These are phyloP conservation scores for Ardeotis arabs DNA, from an alignment of 2,113 vertebrate species.

Conservation along the genomic window DNA sequence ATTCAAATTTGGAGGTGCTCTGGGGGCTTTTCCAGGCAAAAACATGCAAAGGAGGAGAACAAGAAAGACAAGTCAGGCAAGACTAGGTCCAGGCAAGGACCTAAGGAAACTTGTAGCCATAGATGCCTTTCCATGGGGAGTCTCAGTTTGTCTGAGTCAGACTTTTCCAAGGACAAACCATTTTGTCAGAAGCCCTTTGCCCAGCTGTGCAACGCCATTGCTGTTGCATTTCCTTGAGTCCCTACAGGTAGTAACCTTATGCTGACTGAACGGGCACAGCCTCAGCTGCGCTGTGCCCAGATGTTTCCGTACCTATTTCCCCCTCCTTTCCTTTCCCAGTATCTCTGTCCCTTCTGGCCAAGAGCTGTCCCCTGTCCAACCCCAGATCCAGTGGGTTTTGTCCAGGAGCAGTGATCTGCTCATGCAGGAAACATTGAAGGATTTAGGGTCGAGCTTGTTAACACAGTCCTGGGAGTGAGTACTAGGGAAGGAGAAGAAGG, in stretches of 20 bases:
- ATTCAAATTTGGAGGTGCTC: background rate
- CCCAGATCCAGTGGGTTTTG: background rate
- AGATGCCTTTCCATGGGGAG: background rate
- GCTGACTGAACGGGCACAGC: background rate
- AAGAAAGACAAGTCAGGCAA: background rate
- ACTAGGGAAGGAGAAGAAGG: background rate
- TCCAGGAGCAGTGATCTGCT: background rate
- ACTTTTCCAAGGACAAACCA: background rate
- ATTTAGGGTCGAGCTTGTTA: background rate
- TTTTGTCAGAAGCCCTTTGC: background rate
- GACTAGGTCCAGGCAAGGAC: background rate
- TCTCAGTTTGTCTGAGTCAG: background rate
- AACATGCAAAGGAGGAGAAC: background rate
- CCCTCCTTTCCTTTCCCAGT: background rate
- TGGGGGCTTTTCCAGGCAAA: background rate
- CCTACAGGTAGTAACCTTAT: background rate
- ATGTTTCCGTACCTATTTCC: background rate
- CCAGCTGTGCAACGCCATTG: background rate
- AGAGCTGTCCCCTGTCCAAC: background rate
- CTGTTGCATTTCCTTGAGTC: background rate
- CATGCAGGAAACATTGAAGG: background rate
- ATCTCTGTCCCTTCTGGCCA: background rate
- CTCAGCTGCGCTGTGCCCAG: background rate
- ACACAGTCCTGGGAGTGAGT: background rate
- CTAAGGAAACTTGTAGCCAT: background rate